Base-by-base conservation (phyloP, 2,797 vertebrate species). In the Semotilus atromaculatus region DNA sequence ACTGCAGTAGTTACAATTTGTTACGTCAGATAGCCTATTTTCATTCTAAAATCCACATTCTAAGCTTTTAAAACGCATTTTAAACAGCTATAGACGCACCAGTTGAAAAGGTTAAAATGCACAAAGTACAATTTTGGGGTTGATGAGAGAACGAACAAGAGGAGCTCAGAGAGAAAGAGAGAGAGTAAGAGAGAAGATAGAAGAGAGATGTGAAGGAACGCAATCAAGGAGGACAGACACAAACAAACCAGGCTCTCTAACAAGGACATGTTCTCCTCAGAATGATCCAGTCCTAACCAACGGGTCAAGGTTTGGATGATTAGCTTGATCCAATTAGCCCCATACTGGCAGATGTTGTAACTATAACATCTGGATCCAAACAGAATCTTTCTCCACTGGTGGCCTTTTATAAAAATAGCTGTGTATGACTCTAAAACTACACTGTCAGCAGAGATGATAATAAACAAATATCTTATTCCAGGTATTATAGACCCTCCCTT, bases 211-310 rank as follows among this genome's bases (percentile, higher is more conserved):
- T 38, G 43, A 38, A 53, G 64, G 45, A 40, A 43, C 21, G 38
- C 68, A 73, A 72, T 82, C 80, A 77, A 83, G 51, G 55, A 72
- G n/a, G 67, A 81, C 51, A 81, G 67, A 71, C 53, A 60, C n/a
- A 60, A 73, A 62, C 68, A 82, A 73, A 34, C 10, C 53, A 73
- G 68, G 36, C 53, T 82, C 80, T 60, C 68, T 71, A 62, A 71
- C 53, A 72, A 82, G 53, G 68, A 73, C 51, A 58, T 19, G n/a
- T 10, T 66, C 19, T 51, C 43, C 77, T 67, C 77, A 60, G n/a
- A 72, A 73, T 72, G 16, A 82, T 72, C 7, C 14, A 60, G 26
- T 16, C 53, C 53, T 62, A 53, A 62, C 55, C 40, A 62, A 43
- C 13, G 18, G 19, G 6, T 73, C 55, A 60, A 79, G 77, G 26